phyloP scores from a whole-genome alignment of 2,113 vertebrate species.

The Coptodon bakossiorum region DNA sequence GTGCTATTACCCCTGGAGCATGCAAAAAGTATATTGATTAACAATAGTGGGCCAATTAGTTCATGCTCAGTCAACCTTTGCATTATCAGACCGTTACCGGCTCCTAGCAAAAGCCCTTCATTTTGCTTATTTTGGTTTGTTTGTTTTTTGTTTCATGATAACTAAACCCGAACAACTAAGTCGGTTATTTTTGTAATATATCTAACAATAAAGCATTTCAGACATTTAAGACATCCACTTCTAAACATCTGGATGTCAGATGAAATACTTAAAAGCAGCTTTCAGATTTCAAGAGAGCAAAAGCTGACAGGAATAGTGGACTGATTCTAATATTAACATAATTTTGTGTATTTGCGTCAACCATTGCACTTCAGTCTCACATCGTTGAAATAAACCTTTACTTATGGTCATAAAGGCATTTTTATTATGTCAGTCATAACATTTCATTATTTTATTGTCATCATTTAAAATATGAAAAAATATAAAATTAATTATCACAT shows the following conservation, averaged over 20 bases:
- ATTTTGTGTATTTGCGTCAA: background rate
- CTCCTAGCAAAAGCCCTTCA: background rate
- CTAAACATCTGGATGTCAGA: constrained; percentile 40
- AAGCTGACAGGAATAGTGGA: constrained; percentile 17
- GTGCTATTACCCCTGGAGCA: background rate
- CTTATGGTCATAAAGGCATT: background rate
- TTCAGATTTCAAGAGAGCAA: constrained; percentile 3
- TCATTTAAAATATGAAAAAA: background rate
- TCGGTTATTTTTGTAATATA: background rate
- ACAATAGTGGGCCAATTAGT: constrained; percentile 9
- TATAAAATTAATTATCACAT: background rate
- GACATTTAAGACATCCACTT: constrained; percentile 10
- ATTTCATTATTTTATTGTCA: background rate
- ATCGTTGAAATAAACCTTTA: background rate
- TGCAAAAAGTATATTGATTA: constrained; percentile 11
- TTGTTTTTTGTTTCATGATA: background rate
- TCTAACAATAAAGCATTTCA: constrained; percentile 21
- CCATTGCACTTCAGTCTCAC: background rate
- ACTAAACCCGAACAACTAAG: background rate
- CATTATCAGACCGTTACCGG: background rate
- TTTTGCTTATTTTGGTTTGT: background rate
- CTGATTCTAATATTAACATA: constrained; percentile 40
- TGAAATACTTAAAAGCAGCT: constrained; percentile 29
- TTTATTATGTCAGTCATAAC: background rate
- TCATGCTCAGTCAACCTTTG: constrained; percentile 5